phyloP scores from a whole-genome alignment of 2,113 vertebrate genomes.

The Syngnathus floridae region DNA sequence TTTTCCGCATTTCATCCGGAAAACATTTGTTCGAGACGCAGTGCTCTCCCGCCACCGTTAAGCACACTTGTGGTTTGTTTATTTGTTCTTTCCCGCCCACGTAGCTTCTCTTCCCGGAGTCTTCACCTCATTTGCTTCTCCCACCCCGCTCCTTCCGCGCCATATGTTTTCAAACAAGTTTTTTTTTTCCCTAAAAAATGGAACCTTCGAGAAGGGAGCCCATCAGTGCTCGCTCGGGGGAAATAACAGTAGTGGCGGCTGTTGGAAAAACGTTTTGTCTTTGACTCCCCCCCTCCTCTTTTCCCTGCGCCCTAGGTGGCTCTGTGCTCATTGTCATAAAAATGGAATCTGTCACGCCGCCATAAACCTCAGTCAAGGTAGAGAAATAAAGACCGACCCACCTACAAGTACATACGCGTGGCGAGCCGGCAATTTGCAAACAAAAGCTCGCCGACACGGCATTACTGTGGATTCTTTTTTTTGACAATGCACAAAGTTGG shows the following conservation, averaged over 20 bases:
- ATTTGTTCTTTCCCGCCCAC: slow-evolving; percentile 16
- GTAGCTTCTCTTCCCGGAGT: slow-evolving; percentile 31
- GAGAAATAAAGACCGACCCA: slow-evolving; percentile 40
- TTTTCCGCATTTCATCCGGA: slow-evolving; percentile 28
- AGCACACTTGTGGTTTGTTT: slow-evolving; percentile 32
- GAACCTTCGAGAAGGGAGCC: slow-evolving; percentile 20
- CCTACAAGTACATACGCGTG: slow-evolving; percentile 19
- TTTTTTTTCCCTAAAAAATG: background rate
- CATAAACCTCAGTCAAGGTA: slow-evolving; percentile 46
- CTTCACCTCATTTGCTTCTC: slow-evolving; percentile 11
- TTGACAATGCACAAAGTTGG: slow-evolving; percentile 15
- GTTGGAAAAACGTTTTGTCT: slow-evolving; percentile 51
- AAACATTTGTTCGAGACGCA: slow-evolving; percentile 3
- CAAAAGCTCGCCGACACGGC: slow-evolving; percentile 8
- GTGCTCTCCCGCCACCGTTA: slow-evolving; percentile 20
- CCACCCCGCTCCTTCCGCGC: slow-evolving; percentile 25
- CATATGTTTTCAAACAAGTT: slow-evolving; percentile 46
- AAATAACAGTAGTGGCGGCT: slow-evolving; percentile 59
- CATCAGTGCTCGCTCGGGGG: slow-evolving; percentile 54
- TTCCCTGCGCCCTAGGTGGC: slow-evolving; percentile 32
- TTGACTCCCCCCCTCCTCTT: background rate
- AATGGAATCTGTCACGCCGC: slow-evolving; percentile 48
- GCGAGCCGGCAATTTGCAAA: slow-evolving; percentile 36
- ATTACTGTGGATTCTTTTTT: slow-evolving; percentile 21
- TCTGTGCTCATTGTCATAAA: slow-evolving; percentile 62